Base-by-base conservation (phyloP, 2,888 invertebrate genomes). In the Aporophyla nigra region DNA sequence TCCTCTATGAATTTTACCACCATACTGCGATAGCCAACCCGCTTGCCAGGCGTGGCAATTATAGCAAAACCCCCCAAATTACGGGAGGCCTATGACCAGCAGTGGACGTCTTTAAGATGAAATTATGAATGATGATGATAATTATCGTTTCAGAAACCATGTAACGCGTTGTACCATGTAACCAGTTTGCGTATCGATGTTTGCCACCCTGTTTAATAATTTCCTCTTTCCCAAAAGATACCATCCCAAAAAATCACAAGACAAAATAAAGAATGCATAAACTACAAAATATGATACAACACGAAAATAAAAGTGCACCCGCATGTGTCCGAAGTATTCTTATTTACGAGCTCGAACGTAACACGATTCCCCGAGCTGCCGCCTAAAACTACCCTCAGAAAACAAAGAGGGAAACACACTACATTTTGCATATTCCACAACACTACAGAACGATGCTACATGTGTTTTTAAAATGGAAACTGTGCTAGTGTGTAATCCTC, bases 311-410 rank as follows among this genome's bases (percentile, higher is more conserved):
- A 81, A 79, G 62, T 74, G 71, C 68, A 73, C 74, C 79, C 56
- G 75, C 33, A 80, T 74, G 56, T 65, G 65, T 59, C 69, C 46
- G 40, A 65, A 79, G 63, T 75, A 78, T 73, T 79, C 76, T 74
- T 85, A 85, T 86, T 87, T 86, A 85, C 76, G 85, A 76, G 70
- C 56, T 65, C 56, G 62, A 70, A 71, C 79, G 83, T 74, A 81
- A 76, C 77, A 74, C 79, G 76, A 81, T 79, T 69, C 80, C 74
- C 76, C 54, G 53, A 68, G 76, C 71, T 66, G 24, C 74, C 59
- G n/a, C 83, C 85, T 62, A 77, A 80, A 78, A 85, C 85, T 69
- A 80, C 80, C 75, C 76, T 74, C 51, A 69, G 71, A 69, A 76
- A 83, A 85, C 83, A 85, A 82, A 84, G 63, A 65, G 62, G 61